Conservation (phyloP, 1,140 invertebrate species). For the Lasaia peninsularis region DNA sequence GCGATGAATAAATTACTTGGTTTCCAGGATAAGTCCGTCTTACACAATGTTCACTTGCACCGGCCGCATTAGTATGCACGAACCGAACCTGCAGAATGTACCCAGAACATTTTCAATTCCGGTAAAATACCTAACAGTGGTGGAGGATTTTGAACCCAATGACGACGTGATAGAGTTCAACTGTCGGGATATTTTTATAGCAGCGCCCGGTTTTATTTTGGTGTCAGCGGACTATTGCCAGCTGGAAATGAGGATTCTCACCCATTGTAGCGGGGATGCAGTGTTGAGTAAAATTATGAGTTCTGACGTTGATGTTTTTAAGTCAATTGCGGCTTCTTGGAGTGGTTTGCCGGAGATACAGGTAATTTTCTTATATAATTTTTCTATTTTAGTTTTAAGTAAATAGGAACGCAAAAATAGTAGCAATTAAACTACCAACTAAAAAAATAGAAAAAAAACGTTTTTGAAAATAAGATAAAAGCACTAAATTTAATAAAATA, state of each 20-base stretch:
- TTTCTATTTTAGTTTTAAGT: too few species aligned
- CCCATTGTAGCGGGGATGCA: conserved; percentile 92
- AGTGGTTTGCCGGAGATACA: conserved; percentile 81
- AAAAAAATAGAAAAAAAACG: too few species aligned
- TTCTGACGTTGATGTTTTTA: conserved; percentile 90
- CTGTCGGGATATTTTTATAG: conserved; percentile 84
- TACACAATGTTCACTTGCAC: conserved; percentile 90
- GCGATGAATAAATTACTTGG: conserved; percentile 40
- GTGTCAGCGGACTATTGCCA: conserved; percentile 97
- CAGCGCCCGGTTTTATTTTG: conserved; percentile 80
- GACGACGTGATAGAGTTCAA: conserved; percentile 76
- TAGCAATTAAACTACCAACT: too few species aligned
- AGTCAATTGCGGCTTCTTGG: conserved; percentile 90
- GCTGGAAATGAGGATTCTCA: conserved; percentile 94
- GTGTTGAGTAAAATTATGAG: conserved; percentile 85
- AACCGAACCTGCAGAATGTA: conserved; percentile 95
- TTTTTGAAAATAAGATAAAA: too few species aligned
- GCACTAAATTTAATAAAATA: too few species aligned
- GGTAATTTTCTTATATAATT: too few species aligned
- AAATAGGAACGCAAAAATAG: too few species aligned
- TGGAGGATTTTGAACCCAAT: conserved; percentile 41
- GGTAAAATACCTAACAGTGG: conserved; percentile 42
- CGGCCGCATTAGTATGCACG: conserved; percentile 93
- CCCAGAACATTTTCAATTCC: conserved; percentile 88
- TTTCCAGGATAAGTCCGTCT: conserved; percentile 83